Conservation (phyloP, 2,888 invertebrate genomes). For the Seira musarum region DNA sequence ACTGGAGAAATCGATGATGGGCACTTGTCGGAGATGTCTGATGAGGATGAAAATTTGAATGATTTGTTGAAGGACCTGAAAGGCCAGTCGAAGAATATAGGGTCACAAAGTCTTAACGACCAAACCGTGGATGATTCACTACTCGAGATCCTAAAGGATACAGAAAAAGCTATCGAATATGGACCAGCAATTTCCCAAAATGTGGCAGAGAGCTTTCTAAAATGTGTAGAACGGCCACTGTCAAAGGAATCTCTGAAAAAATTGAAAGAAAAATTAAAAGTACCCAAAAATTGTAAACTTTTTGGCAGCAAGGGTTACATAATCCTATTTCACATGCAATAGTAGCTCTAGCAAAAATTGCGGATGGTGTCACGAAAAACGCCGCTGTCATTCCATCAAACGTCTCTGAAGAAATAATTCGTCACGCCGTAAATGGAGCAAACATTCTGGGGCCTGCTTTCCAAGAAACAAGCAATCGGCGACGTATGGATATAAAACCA, state of each 20-base stretch:
- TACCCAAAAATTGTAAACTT: constrained; percentile 20
- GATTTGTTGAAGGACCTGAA: too few relatives aligned
- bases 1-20: too few relatives aligned
- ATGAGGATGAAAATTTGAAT: too few relatives aligned
- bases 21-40: too few relatives aligned
- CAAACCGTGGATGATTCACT: too few relatives aligned
- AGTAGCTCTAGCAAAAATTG: neutral
- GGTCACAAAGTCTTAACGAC: too few relatives aligned
- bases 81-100: too few relatives aligned
- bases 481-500: constrained; percentile 13
- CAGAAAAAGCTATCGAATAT: neutral
- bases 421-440: constrained; percentile 13
- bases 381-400: neutral
- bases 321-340: neutral
- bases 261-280: constrained; percentile 6
- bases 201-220: neutral
- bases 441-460: neutral
- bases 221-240: neutral
- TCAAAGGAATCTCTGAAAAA: constrained; percentile 10
- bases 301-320: neutral
- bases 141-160: neutral
- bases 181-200: neutral
- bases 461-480: constrained; percentile 8
- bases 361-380: neutral
- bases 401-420: neutral